Percentiles rank a stretch among this genome's conserved stretches.
These are phyloP conservation scores for Volucella zonaria DNA, from an alignment of 2,888 invertebrate genomes.

Conservation along the genomic window DNA sequence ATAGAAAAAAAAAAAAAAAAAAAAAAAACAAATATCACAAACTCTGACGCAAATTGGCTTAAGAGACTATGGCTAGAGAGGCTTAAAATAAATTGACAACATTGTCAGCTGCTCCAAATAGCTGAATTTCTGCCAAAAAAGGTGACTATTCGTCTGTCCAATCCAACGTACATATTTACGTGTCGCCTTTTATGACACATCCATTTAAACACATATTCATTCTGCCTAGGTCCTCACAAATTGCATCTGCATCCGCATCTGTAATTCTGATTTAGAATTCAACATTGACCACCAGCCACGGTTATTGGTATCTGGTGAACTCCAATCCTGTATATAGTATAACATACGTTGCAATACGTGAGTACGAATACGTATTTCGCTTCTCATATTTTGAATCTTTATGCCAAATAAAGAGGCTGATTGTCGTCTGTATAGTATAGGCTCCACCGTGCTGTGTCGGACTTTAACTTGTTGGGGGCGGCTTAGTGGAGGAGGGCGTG, in stretches of 20 bases:
- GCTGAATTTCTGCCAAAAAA: conserved; percentile 45
- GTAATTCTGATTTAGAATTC: background rate
- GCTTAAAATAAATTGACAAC: background rate
- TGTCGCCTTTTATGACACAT: conserved; percentile 32
- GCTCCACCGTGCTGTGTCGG: background rate
- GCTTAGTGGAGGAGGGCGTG: background rate
- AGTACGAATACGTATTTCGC: background rate
- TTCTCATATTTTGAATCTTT: background rate
- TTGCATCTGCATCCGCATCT: background rate
- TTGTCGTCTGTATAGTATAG: conserved; percentile 8
- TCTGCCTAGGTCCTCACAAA: too few relatives aligned
- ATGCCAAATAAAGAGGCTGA: conserved; percentile 24
- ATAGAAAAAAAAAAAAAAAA: background rate
- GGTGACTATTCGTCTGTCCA: conserved; percentile 11
- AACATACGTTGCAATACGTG: conserved; percentile 16
- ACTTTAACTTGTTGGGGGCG: conserved; percentile 2
- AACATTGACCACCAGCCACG: background rate
- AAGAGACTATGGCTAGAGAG: background rate
- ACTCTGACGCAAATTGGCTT: conserved; percentile 60
- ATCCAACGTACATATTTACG: conserved; percentile 23
- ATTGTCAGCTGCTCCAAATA: conserved; percentile 21
- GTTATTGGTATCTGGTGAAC: background rate
- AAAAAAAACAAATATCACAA: background rate
- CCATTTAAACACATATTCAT: too few relatives aligned
- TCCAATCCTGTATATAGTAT: background rate